phyloP scores from a whole-genome alignment of 2,113 vertebrate genomes.

The Ceyx margarethae region DNA sequence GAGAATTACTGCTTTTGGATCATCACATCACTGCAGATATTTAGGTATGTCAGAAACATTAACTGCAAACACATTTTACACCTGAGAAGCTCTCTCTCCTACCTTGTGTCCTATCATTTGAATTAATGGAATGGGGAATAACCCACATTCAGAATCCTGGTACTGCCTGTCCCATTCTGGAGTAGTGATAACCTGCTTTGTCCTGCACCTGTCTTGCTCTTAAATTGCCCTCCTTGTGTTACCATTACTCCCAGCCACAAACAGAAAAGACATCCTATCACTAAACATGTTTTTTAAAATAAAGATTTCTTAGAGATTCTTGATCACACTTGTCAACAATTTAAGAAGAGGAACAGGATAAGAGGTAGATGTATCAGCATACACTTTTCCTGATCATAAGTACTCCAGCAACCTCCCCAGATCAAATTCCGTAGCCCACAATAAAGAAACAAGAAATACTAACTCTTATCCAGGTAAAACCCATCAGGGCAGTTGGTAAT shows the following conservation, averaged over 20 bases:
- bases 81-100: not conserved
- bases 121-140: not conserved
- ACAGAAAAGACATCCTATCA: not conserved
- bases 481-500: constrained; percentile 84
- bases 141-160: not conserved
- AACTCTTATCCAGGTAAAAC: constrained; percentile 85
- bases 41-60: not conserved
- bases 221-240: not conserved
- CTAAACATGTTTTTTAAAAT: not conserved
- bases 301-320: not conserved
- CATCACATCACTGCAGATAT: not conserved
- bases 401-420: constrained; percentile 25
- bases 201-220: not conserved
- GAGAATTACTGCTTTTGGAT: not conserved
- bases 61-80: not conserved
- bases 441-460: constrained; percentile 54
- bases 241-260: not conserved
- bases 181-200: not conserved
- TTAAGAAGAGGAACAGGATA: not conserved
- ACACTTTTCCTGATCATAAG: not conserved
- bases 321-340: not conserved
- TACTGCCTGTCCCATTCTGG: not conserved
- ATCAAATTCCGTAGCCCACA: not conserved
- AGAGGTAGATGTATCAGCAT: not conserved
- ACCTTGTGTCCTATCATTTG: not conserved